phyloP scores from a whole-genome alignment of 2,797 vertebrate species.

The Pseudochromis fuscus region DNA sequence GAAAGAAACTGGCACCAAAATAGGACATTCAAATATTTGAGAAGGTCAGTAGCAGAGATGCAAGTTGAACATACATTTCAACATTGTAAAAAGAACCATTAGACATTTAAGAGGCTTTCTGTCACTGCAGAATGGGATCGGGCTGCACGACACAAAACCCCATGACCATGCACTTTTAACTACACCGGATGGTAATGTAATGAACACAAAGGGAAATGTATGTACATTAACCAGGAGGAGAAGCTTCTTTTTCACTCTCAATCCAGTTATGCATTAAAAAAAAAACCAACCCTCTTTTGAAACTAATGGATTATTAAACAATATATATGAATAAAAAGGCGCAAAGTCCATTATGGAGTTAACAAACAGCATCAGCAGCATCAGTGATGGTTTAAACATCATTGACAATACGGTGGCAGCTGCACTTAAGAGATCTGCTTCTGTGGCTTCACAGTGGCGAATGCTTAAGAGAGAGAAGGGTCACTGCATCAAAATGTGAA shows the following conservation, averaged over 20 bases:
- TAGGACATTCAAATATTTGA: conserved; percentile 79
- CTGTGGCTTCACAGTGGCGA: conserved; percentile 42
- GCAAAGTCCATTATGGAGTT: conserved; percentile 51
- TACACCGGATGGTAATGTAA: neutral
- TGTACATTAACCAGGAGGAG: conserved; percentile 32
- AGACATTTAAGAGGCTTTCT: conserved; percentile 64
- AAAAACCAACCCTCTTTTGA: conserved; percentile 25
- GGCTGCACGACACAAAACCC: conserved; percentile 33
- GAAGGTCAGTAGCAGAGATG: conserved; percentile 74
- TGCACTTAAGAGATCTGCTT: conserved; percentile 59
- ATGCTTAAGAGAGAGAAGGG: conserved; percentile 38
- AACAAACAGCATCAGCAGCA: conserved; percentile 41
- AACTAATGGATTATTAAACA: conserved; percentile 60
- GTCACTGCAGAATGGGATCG: conserved; percentile 42
- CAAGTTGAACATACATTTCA: conserved; percentile 68
- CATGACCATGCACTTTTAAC: conserved; percentile 20
- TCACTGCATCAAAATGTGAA: conserved; percentile 56
- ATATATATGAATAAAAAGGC: conserved; percentile 39
- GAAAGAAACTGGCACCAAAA: conserved; percentile 62
- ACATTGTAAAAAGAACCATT: conserved; percentile 64
- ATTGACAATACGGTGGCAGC: conserved; percentile 39
- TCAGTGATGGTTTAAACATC: conserved; percentile 46
- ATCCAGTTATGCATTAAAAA: conserved; percentile 30
- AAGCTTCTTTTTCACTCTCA: conserved; percentile 28
- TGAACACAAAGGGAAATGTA: conserved; percentile 30